These are phyloP conservation scores for Tadarida brasiliensis DNA, from an alignment of 2,797 vertebrate species.

Conservation along the genomic window DNA sequence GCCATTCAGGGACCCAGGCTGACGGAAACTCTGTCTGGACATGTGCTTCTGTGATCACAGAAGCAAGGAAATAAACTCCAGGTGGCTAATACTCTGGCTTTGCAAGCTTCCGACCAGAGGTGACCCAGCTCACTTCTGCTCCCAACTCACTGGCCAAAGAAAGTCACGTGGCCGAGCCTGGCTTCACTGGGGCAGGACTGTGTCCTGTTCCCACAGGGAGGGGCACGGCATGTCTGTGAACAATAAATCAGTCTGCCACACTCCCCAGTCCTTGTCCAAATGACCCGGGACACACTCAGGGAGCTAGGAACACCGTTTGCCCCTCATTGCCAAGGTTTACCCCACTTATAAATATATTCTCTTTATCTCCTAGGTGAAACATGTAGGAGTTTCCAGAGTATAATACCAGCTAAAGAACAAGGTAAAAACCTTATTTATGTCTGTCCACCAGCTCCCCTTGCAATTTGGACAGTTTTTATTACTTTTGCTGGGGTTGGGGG, in stretches of 20 bases:
- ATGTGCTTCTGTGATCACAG: neutral
- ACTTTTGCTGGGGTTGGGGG: neutral
- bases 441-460: neutral
- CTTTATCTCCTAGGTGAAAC: slow-evolving; percentile 62
- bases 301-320: neutral
- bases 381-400: slow-evolving; percentile 62
- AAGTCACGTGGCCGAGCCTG: neutral
- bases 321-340: neutral
- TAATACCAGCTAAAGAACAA: slow-evolving; percentile 64
- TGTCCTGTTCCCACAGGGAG: neutral
- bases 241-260: neutral
- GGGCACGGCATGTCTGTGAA: neutral
- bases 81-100: neutral
- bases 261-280: neutral
- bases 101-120: neutral
- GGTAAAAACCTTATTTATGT: neutral
- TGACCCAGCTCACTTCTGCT: neutral
- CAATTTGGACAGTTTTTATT: neutral
- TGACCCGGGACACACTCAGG: neutral
- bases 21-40: neutral
- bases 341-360: neutral
- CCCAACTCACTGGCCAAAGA: neutral
- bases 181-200: rapidly evolving
- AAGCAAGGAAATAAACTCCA: neutral
- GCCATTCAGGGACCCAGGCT: neutral